Evolutionary conservation across 2,113 vertebrate genomes (phyloP), one percentile per base, ranked within the genome.

Genomic region (Probosciger aterrimus): DNA sequence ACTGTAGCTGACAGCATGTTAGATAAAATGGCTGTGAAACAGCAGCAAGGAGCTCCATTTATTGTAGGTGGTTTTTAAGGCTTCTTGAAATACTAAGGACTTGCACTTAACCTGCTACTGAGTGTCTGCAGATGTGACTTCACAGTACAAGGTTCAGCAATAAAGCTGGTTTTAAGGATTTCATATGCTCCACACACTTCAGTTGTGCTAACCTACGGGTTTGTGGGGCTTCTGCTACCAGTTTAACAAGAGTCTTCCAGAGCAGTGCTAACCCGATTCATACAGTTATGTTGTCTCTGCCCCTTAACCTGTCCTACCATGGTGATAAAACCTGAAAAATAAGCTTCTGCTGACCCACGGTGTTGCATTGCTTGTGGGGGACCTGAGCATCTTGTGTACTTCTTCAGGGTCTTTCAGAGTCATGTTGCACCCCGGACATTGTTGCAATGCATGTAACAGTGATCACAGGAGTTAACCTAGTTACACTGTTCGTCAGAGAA

Each of bases 391-490:
- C 79, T 33, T 11, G 27, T 17, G 24, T 35, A 15, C 1, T 0
- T 37, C 65, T 43, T 57, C 57, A 65, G 74, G 59, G 37, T 44
- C 49, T 49, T 6, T 0, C n/a, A 14, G 75, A 35, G 55, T 33
- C 39, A 2, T 3, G 24, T n/a, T 23, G n/a, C 3, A 2, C 20
- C 1, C 63, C 23, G 47, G 30, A 25, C n/a, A 5, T 8, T 35
- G 25, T 30, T 39, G 46, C 63, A 13, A 30, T 22, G 19, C 18
- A 1, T 16, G 11, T 68, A 25, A 35, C 30, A 33, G 41, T 15
- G 46, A 11, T 33, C 49, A 25, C 4, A 6, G 43, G 23, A 18
- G 46, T 55, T 43, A 76, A 49, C 27, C 13, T 35, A 31, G 52
- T 27, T 47, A 27, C 1, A 1, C 59, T 44, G 0, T 41, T 37